Evolutionary conservation across 2,113 vertebrate species (phyloP).

Genomic region (Xenus cinereus): DNA sequence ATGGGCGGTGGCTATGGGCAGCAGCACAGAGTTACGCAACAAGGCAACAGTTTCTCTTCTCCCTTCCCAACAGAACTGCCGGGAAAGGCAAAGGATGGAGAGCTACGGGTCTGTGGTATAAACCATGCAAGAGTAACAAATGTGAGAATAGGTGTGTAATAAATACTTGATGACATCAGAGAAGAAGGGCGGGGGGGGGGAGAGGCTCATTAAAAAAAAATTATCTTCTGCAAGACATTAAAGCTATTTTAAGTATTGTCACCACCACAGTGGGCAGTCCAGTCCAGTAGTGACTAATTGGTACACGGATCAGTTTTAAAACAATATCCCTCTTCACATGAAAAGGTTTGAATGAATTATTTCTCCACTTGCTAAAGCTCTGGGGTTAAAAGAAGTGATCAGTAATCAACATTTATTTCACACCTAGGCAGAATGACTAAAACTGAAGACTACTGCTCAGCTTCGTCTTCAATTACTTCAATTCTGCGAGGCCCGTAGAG

Average conservation of each 20-base stretch:
- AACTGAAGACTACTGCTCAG: constrained; percentile 80
- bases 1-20: constrained; percentile 65
- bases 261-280: constrained; percentile 7
- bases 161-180: constrained; percentile 70
- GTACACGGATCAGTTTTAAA: constrained; percentile 43
- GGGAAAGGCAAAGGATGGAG: constrained; percentile 73
- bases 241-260: constrained; percentile 54
- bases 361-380: constrained; percentile 67
- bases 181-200: background rate
- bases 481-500: constrained; percentile 94
- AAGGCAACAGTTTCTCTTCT: constrained; percentile 70
- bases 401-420: constrained; percentile 90
- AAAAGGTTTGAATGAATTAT: constrained; percentile 61
- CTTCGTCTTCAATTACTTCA: constrained; percentile 83
- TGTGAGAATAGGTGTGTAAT: constrained; percentile 75
- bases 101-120: constrained; percentile 69
- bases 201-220: constrained; percentile 28
- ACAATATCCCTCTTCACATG: constrained; percentile 31
- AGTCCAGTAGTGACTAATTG: constrained; percentile 10
- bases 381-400: constrained; percentile 72
- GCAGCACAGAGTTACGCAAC: constrained; percentile 78
- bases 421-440: constrained; percentile 89
- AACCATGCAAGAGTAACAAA: constrained; percentile 82
- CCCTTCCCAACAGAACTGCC: constrained; percentile 63
- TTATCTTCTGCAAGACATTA: constrained; percentile 36